phyloP scores from a whole-genome alignment of 2,797 vertebrate genomes.

The Setipinna tenuifilis region DNA sequence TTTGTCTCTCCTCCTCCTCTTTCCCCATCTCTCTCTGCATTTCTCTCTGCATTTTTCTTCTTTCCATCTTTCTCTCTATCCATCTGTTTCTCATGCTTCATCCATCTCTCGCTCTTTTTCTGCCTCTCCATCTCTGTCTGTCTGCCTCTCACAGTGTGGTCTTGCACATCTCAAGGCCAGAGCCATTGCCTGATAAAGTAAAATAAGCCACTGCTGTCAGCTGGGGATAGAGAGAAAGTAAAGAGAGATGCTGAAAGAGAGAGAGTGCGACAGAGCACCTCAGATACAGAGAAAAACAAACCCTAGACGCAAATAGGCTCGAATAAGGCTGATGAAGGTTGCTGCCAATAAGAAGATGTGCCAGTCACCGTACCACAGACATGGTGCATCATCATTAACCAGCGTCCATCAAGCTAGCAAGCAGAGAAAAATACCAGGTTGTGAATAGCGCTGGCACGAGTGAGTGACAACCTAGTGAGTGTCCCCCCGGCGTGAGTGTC shows the following conservation, averaged over 20 bases:
- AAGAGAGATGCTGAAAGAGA: conserved; percentile 36
- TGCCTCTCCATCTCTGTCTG: background rate
- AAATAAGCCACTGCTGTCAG: conserved; percentile 30
- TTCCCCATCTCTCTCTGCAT: background rate
- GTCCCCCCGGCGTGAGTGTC: background rate
- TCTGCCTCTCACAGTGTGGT: conserved; percentile 56
- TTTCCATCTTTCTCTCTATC: background rate
- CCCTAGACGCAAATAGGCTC: conserved; percentile 19
- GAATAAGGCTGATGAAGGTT: conserved; percentile 11
- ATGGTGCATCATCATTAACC: background rate
- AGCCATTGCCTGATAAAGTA: conserved; percentile 45
- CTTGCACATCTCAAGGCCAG: conserved; percentile 74
- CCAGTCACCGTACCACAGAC: background rate
- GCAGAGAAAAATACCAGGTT: background rate
- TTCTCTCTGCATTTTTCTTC: background rate
- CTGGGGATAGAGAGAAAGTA: background rate
- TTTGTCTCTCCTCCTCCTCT: background rate
- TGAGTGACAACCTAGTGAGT: background rate
- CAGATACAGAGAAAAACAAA: conserved; percentile 22
- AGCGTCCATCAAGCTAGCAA: background rate
- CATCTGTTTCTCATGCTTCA: background rate
- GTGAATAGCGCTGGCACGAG: background rate
- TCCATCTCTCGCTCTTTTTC: background rate
- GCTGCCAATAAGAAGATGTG: background rate
- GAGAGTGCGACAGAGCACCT: conserved; percentile 18